Evolutionary conservation across 2,113 vertebrate species (phyloP).

Genomic region (Opisthocomus hoazin): DNA sequence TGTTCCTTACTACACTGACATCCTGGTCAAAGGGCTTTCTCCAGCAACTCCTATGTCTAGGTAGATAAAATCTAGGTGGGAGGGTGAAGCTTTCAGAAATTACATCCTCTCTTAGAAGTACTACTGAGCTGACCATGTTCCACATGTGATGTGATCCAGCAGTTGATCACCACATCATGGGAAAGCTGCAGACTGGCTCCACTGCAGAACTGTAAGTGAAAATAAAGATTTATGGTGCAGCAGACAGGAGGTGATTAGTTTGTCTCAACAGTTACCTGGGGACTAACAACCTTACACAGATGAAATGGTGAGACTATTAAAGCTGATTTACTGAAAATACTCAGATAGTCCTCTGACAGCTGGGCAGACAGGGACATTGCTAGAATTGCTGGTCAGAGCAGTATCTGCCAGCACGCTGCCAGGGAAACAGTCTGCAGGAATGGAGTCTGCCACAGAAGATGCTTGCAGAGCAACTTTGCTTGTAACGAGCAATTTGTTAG

Average conservation of each 20-base stretch:
- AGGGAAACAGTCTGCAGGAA: background rate
- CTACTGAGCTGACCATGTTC: background rate
- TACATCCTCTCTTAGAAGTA: background rate
- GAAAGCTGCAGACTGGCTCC: background rate
- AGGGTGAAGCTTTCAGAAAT: background rate
- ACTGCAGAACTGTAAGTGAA: background rate
- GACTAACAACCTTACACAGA: background rate
- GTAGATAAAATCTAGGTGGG: background rate
- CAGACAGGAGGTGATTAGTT: background rate
- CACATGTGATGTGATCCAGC: background rate
- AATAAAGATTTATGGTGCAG: slow-evolving; percentile 20
- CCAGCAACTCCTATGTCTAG: background rate
- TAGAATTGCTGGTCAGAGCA: background rate
- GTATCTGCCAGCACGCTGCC: background rate
- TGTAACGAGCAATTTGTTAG: background rate
- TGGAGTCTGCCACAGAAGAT: background rate
- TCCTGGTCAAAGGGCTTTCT: background rate
- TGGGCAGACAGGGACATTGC: background rate
- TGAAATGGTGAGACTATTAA: slow-evolving; percentile 13
- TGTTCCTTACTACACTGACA: background rate
- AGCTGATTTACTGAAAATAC: slow-evolving; percentile 4
- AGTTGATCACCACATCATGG: background rate
- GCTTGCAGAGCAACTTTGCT: background rate
- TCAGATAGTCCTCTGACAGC: background rate
- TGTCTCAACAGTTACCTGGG: slow-evolving; percentile 15